Base-by-base conservation (phyloP, 2,797 vertebrate genomes). In the Bufotes viridis region DNA sequence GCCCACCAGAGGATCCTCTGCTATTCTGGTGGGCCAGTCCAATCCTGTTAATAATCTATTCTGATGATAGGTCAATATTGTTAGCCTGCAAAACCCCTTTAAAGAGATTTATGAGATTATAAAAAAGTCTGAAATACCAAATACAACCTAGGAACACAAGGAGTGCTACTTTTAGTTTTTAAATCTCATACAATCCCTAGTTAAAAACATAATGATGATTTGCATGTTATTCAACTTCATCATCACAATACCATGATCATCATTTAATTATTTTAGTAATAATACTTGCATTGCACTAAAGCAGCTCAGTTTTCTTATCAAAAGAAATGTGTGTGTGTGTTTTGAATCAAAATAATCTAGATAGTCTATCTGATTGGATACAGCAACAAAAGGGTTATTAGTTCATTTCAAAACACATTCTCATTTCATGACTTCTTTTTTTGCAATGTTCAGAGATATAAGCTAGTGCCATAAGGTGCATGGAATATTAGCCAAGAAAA, bases 401-500 rank as follows among this genome's bases (percentile, higher is more conserved):
- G 26, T 83, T 34, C 63, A 78, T 83, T 86, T 53, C 65, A 67
- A 67, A n/a, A 15, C 70, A 65, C 65, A 83, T 87, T 82, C 24
- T 78, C 26, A 42, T 76, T 24, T 86, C 58, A 55, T 29, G 29
- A 70, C 69, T 80, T 42, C 42, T 82, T 84, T 69, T 51, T n/a
- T 53, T 29, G 26, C 34, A 88, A 88, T 80, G 65, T 72, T 84
- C 82, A 85, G 75, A 88, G 65, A 88, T 80, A 69, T 79, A 79
- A 88, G 82, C 87, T 80, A 78, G 74, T 83, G 81, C 84, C 88
- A 89, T 89, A 89, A 86, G 93, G 94, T 93, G 91, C 90, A 89
- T 89, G 91, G 92, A 93, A 92, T 92, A 94, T 92, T 91, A 94
- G 92, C 93, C 93, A 94, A 94, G 93, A 92, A 89, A 92, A 94